Percentiles rank a stretch among this genome's conserved stretches.
These are phyloP conservation scores for Drosophila biarmipes DNA, from an alignment of 1,140 invertebrate species.

Conservation along the genomic window DNA sequence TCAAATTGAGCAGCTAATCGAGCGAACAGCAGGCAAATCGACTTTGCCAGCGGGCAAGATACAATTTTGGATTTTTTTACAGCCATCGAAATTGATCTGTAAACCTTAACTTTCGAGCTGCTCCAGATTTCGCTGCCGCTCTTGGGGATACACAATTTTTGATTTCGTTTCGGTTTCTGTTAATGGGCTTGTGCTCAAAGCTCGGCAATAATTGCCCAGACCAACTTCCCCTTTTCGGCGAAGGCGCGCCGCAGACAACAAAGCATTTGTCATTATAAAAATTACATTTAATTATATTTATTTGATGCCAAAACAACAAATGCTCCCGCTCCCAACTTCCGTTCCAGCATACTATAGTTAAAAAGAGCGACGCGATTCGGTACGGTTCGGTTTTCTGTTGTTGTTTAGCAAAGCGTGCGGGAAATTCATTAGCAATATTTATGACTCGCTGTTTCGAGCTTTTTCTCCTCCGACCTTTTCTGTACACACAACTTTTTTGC, in stretches of 20 bases:
- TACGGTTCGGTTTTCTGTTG: slow-evolving; percentile 29
- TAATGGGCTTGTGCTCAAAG: slow-evolving; percentile 18
- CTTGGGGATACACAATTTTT: slow-evolving; percentile 26
- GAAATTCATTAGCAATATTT: slow-evolving; percentile 82
- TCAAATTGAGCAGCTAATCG: slow-evolving; percentile 38
- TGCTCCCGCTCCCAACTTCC: slow-evolving; percentile 67
- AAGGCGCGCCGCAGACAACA: slow-evolving; percentile 39
- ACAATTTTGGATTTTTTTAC: slow-evolving; percentile 14
- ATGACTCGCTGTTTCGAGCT: slow-evolving; percentile 55
- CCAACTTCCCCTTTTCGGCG: slow-evolving; percentile 17
- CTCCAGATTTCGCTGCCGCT: slow-evolving; percentile 23
- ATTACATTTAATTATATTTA: slow-evolving; percentile 81
- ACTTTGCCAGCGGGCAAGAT: slow-evolving; percentile 15
- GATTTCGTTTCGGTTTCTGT: background rate
- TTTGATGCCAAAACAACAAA: slow-evolving; percentile 56
- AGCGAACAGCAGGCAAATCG: slow-evolving; percentile 44
- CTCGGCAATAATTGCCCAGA: slow-evolving; percentile 17
- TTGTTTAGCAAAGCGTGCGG: slow-evolving; percentile 75
- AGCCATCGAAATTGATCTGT: slow-evolving; percentile 30
- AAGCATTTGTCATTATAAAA: slow-evolving; percentile 77
- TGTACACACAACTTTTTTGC: slow-evolving; percentile 25
- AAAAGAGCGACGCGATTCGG: slow-evolving; percentile 41
- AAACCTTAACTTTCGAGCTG: slow-evolving; percentile 17
- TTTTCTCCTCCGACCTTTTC: slow-evolving; percentile 15
- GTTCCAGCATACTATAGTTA: slow-evolving; percentile 52